Base-by-base conservation (phyloP, 2,888 invertebrate genomes). In the Catocala sponsa region DNA sequence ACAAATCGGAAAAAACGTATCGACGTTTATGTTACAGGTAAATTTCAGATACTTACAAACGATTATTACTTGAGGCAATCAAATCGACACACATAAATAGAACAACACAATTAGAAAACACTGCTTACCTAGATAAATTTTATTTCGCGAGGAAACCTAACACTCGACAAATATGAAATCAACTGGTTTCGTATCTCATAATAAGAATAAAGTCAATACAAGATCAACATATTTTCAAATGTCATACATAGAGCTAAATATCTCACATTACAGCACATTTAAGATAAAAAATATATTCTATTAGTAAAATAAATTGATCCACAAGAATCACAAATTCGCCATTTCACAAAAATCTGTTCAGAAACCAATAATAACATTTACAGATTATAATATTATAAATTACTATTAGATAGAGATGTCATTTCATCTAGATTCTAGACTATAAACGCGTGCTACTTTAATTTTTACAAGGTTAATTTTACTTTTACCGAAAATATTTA, bases 291-390 rank as follows among this genome's bases (percentile, higher is more conserved):
- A 83, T 74, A 32, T 77, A 73, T 74, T 76, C 81, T 69, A 62
- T 70, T 82, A 76, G 70, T 84, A 82, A 84, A 88, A 84, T 86
- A 87, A 80, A 87, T 84, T 87, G 83, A 87, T 86, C 84, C 80
- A 79, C 81, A 86, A 85, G 84, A 88, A 80, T 84, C 87, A 89
- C 89, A 88, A 89, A 89, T 89, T 92, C 92, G 93, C 94, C 93
- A 93, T 93, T 92, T 90, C 91, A 88, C 86, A 88, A 87, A 85
- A 87, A 78, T 79, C 59, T 70, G 65, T 77, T 70, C 65, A 48
- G 70, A 58, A 77, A 64, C 56, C 44, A 32, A 49, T 25, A 11
- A 25, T 46, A 11, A 38, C 4, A 38, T 38, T 38, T 38, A 38
- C 9, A 38, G 35, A 38, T 38, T 7, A 25, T 1, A 25, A 0